Conservation (phyloP, 2,888 invertebrate genomes). For the Agriopis leucophaearia region DNA sequence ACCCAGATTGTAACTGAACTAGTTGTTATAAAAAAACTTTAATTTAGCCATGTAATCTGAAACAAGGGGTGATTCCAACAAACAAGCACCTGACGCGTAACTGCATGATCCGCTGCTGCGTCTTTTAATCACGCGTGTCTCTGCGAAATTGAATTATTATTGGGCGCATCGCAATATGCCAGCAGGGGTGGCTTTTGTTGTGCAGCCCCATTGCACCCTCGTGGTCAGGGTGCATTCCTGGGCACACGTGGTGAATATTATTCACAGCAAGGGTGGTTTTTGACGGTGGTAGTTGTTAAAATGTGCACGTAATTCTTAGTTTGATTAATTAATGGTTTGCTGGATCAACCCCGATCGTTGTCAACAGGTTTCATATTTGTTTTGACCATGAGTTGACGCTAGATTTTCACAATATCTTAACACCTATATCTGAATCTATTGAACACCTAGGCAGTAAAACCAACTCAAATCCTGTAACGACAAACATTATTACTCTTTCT, state of each 20-base stretch:
- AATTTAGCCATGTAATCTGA: too few relatives aligned
- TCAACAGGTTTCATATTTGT: neutral
- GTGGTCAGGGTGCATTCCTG: conserved; percentile 65
- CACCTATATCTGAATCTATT: too few relatives aligned
- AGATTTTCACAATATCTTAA: neutral
- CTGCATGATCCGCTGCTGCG: conserved; percentile 45
- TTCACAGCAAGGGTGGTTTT: conserved; percentile 41
- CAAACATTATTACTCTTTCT: too few relatives aligned
- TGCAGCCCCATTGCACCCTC: conserved; percentile 58
- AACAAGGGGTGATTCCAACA: neutral
- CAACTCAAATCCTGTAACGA: too few relatives aligned
- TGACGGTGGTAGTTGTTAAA: conserved; percentile 44
- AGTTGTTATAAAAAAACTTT: too few relatives aligned
- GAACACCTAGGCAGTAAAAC: too few relatives aligned
- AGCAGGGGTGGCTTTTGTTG: conserved; percentile 56
- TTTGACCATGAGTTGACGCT: neutral
- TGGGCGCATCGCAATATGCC: conserved; percentile 61
- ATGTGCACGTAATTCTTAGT: conserved; percentile 44
- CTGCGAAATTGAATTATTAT: conserved; percentile 70
- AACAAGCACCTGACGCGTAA: conserved; percentile 48
- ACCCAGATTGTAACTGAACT: too few relatives aligned
- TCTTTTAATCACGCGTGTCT: conserved; percentile 51
- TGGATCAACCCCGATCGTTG: conserved; percentile 39
- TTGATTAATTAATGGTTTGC: conserved; percentile 44
- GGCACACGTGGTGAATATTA: conserved; percentile 72